These are phyloP conservation scores for Sternarchorhynchus goeldii DNA, from an alignment of 2,797 vertebrate genomes.

Conservation along the genomic window DNA sequence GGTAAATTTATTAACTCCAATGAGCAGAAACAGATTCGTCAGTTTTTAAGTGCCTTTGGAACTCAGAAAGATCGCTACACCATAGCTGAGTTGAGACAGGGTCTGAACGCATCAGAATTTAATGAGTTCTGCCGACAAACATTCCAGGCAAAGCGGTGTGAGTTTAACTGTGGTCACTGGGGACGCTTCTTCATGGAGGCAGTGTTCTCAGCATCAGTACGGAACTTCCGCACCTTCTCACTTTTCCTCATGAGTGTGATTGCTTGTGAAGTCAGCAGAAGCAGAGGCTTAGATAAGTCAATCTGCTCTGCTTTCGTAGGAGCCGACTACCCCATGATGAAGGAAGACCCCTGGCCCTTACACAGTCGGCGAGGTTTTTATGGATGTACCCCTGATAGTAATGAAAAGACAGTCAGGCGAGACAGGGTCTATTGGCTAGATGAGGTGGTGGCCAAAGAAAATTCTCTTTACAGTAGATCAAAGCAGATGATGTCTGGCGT, in stretches of 20 bases:
- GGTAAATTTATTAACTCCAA: conserved; percentile 61
- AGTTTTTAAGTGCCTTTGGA: conserved; percentile 55
- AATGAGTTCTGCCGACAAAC: conserved; percentile 68
- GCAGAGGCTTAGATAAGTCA: conserved; percentile 48
- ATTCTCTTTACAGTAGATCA: conserved; percentile 59
- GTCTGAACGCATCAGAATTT: conserved; percentile 65
- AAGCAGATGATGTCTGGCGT: conserved; percentile 62
- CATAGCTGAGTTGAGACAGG: conserved; percentile 60
- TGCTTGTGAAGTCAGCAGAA: conserved; percentile 66
- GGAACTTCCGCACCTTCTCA: conserved; percentile 67
- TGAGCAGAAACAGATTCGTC: conserved; percentile 39
- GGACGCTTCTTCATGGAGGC: conserved; percentile 70
- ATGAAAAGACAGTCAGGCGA: conserved; percentile 45
- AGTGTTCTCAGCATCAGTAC: conserved; percentile 66
- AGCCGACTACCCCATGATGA: conserved; percentile 67
- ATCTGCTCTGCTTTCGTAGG: conserved; percentile 67
- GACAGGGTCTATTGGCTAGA: conserved; percentile 64
- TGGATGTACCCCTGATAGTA: conserved; percentile 59
- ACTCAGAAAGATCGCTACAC: conserved; percentile 46
- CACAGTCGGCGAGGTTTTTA: conserved; percentile 60
- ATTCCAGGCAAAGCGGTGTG: conserved; percentile 65
- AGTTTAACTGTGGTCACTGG: conserved; percentile 66
- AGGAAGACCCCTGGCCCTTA: conserved; percentile 52
- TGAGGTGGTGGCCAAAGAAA: conserved; percentile 67
- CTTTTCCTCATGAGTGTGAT: conserved; percentile 72